Evolutionary conservation across 1,140 invertebrate species (phyloP).

Genomic region (Neodiprion pinetum): DNA sequence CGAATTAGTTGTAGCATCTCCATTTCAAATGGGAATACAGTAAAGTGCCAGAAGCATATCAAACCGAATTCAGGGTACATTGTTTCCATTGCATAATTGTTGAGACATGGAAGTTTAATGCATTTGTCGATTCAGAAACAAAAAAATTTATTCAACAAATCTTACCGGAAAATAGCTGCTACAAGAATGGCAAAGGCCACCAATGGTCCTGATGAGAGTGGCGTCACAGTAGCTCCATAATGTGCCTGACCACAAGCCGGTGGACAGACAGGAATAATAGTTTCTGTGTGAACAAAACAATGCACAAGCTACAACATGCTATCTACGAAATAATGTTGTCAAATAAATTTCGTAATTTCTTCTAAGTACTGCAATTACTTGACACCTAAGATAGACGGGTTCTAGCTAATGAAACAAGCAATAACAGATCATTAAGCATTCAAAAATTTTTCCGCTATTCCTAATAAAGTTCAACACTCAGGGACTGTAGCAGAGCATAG

Average conservation of each 20-base stretch:
- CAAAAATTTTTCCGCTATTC: too few relatives aligned
- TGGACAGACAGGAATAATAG: constrained; percentile 89
- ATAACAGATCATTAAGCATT: neutral
- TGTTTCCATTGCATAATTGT: constrained; percentile 3
- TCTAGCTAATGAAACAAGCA: too few relatives aligned
- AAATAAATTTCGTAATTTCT: too few relatives aligned
- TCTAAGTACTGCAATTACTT: too few relatives aligned
- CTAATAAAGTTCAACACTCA: too few relatives aligned
- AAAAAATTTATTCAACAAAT: constrained; percentile 15
- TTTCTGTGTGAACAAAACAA: constrained; percentile 71
- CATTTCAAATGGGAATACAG: constrained; percentile 14
- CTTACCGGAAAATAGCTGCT: constrained; percentile 55
- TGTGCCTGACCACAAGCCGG: constrained; percentile 85
- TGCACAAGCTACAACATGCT: constrained; percentile 56
- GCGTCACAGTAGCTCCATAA: constrained; percentile 65
- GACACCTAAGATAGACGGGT: too few relatives aligned
- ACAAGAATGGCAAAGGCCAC: constrained; percentile 56
- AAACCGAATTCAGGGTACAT: neutral
- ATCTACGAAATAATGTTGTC: constrained; percentile 28
- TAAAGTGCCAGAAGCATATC: constrained; percentile 15
- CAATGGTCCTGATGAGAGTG: constrained; percentile 53
- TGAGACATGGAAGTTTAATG: too few relatives aligned
- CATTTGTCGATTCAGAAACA: neutral
- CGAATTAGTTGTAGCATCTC: neutral
- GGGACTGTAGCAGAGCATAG: too few relatives aligned